Evolutionary conservation across 2,113 vertebrate species (phyloP).

Genomic region (Pipa parva): DNA sequence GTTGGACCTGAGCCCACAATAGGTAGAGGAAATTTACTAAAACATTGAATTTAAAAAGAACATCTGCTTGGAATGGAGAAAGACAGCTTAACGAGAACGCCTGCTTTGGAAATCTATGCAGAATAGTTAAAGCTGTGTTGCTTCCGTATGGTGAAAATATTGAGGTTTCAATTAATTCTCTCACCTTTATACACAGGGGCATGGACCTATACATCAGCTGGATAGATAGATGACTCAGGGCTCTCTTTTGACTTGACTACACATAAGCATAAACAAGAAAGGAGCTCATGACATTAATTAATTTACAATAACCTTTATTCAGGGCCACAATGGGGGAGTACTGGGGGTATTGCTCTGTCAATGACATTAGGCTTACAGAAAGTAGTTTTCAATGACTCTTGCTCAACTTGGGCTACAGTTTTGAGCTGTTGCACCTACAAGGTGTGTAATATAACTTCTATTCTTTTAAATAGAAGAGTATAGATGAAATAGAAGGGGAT

Average conservation of each 20-base stretch:
- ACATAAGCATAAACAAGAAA: neutral
- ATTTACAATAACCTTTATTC: too few relatives aligned
- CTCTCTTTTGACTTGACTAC: neutral
- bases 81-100: constrained; percentile 23
- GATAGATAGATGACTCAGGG: neutral
- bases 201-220: neutral
- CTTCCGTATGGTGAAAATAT: constrained; percentile 8
- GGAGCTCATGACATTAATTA: too few relatives aligned
- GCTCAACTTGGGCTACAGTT: too few relatives aligned
- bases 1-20: constrained; percentile 5
- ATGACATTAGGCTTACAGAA: too few relatives aligned
- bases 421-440: too few relatives aligned
- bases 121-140: neutral
- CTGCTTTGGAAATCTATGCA: neutral
- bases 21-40: constrained; percentile 15
- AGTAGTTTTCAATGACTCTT: too few relatives aligned
- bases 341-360: too few relatives aligned
- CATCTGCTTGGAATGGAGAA: constrained; percentile 17
- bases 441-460: too few relatives aligned
- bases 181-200: constrained; percentile 1
- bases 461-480: too few relatives aligned
- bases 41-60: constrained; percentile 1
- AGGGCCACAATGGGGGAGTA: too few relatives aligned
- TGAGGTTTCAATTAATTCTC: constrained; percentile 15
- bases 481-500: too few relatives aligned